These are phyloP conservation scores for Megalopta genalis DNA, from an alignment of 1,140 invertebrate genomes.

Conservation along the genomic window DNA sequence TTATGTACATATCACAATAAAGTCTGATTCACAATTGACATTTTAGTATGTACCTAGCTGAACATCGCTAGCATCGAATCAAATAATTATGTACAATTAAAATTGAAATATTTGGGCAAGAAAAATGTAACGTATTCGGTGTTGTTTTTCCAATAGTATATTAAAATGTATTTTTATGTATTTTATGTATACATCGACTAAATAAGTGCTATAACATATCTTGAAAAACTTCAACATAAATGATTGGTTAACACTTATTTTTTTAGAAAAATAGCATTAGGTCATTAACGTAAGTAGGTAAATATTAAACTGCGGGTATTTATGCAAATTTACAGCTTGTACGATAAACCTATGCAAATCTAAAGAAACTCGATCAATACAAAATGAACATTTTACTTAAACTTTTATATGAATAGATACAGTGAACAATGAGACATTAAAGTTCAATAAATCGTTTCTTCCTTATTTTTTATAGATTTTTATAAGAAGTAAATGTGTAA, in stretches of 20 bases:
- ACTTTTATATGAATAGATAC: too few relatives aligned
- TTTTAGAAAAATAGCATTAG: not conserved
- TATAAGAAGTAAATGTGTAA: too few relatives aligned
- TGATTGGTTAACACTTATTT: not conserved
- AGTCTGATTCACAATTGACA: too few relatives aligned
- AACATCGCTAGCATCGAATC: not conserved
- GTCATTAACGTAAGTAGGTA: not conserved
- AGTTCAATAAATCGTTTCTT: too few relatives aligned
- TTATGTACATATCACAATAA: too few relatives aligned
- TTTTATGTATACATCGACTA: not conserved
- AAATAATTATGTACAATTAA: slow-evolving; percentile 1
- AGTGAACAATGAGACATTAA: too few relatives aligned
- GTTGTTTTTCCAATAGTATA: not conserved
- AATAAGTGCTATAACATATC: not conserved
- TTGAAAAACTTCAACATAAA: not conserved
- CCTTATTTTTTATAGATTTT: too few relatives aligned
- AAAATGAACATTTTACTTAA: too few relatives aligned
- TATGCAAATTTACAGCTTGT: too few relatives aligned
- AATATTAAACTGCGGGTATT: not conserved
- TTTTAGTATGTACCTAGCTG: too few relatives aligned
- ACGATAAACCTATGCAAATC: too few relatives aligned
- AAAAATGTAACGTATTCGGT: not conserved
- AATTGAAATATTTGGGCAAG: not conserved
- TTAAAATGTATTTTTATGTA: not conserved
- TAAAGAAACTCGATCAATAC: too few relatives aligned